Percentiles rank a stretch among this genome's conserved stretches.
phyloP scores from a whole-genome alignment of 2,888 invertebrate genomes.

The Pollenia griseotomentosa region DNA sequence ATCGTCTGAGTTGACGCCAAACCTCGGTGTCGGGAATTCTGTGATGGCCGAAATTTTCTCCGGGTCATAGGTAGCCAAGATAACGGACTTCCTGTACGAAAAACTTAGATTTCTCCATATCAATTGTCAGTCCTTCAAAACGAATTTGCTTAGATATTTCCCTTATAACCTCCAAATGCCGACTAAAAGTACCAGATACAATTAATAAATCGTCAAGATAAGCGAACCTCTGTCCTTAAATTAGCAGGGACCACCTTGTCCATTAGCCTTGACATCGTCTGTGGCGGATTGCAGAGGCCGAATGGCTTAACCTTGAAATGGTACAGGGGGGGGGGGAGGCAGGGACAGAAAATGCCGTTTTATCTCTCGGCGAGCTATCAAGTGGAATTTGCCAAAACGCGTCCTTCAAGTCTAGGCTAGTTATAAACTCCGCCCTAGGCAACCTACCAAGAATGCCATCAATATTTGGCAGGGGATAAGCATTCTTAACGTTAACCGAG shows the following conservation, averaged over 20 bases:
- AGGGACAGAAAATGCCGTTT: conserved; percentile 62
- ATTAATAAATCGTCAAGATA: conserved; percentile 68
- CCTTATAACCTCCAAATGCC: conserved; percentile 35
- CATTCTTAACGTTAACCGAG: conserved; percentile 73
- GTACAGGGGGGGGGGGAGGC: too few relatives aligned
- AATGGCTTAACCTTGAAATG: too few relatives aligned
- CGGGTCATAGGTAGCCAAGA: conserved; percentile 57
- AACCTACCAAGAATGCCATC: conserved; percentile 66
- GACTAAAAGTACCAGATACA: conserved; percentile 34
- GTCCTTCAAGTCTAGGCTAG: conserved; percentile 60
- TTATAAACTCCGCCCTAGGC: conserved; percentile 61
- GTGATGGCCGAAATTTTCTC: conserved; percentile 59
- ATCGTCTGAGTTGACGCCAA: conserved; percentile 61
- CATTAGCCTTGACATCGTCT: too few relatives aligned
- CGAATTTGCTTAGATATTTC: not conserved
- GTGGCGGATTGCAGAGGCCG: too few relatives aligned
- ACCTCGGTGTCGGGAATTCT: conserved; percentile 55
- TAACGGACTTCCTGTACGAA: conserved; percentile 39
- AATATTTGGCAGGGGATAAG: conserved; percentile 70
- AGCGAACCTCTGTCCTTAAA: conserved; percentile 7
- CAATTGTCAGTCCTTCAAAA: conserved; percentile 41
- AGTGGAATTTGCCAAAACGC: conserved; percentile 70
- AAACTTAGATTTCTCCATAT: conserved; percentile 54
- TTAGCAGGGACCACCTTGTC: too few relatives aligned
- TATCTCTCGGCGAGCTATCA: conserved; percentile 41